These are phyloP conservation scores for Pelobates fuscus DNA, from an alignment of 2,113 vertebrate genomes.

Conservation along the genomic window DNA sequence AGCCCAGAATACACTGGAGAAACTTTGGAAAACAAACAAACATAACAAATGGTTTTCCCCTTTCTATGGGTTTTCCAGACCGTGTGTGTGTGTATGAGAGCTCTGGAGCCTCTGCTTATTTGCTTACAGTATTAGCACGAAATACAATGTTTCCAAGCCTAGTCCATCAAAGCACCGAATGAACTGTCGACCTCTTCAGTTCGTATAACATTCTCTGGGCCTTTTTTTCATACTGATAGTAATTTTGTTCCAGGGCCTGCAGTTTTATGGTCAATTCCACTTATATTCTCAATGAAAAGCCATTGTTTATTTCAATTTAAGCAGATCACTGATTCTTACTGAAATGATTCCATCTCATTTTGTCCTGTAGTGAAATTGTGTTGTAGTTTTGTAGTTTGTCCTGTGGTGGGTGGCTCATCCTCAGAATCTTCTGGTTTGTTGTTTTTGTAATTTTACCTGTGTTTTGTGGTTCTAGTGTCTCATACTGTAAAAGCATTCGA, in stretches of 20 bases:
- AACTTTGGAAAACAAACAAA: neutral
- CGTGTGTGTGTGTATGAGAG: conserved; percentile 10
- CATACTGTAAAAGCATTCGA: too few relatives aligned
- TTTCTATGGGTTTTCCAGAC: neutral
- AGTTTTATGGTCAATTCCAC: too few relatives aligned
- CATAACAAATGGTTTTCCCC: conserved; percentile 4
- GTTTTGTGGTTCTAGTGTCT: too few relatives aligned
- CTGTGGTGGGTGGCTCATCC: too few relatives aligned
- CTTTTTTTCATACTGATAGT: conserved; percentile 52
- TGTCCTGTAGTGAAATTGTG: too few relatives aligned
- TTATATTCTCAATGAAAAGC: too few relatives aligned
- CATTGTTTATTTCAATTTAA: too few relatives aligned
- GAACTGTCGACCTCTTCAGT: conserved; percentile 68
- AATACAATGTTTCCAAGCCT: conserved; percentile 60
- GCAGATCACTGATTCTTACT: too few relatives aligned
- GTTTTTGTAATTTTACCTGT: too few relatives aligned
- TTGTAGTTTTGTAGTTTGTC: too few relatives aligned
- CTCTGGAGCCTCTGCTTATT: conserved; percentile 41
- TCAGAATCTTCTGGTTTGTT: too few relatives aligned
- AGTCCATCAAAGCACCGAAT: conserved; percentile 60
- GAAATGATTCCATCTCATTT: too few relatives aligned
- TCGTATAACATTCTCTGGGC: conserved; percentile 63
- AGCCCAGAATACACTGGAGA: neutral
- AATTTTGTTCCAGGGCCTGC: conserved; percentile 1
- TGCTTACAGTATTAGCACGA: conserved; percentile 57